Percentiles rank a stretch among this genome's conserved stretches.
These are phyloP conservation scores for Bothrops jararaca DNA, from an alignment of 2,113 vertebrate genomes.

Conservation along the genomic window DNA sequence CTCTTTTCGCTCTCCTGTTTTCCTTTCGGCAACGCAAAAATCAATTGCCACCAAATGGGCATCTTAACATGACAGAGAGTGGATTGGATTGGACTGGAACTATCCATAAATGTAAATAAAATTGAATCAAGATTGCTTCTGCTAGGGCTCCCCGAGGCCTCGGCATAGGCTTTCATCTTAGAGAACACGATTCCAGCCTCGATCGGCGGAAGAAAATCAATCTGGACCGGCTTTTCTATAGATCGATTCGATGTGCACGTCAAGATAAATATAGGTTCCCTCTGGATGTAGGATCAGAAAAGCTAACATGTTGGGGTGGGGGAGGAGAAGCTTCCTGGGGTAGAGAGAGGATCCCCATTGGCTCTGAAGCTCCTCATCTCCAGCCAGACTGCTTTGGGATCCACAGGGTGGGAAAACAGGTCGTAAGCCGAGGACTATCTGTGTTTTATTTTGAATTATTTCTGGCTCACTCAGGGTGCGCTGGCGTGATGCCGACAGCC, in stretches of 20 bases:
- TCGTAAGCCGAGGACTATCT: too few species aligned
- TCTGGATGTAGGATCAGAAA: background rate
- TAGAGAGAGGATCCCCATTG: too few species aligned
- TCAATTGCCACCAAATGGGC: background rate
- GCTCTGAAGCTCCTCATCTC: too few species aligned
- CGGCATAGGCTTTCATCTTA: background rate
- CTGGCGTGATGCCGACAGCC: too few species aligned
- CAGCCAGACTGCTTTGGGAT: too few species aligned
- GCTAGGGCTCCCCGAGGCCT: background rate
- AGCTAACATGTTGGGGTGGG: too few species aligned
- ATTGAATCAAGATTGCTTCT: background rate
- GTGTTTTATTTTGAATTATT: too few species aligned
- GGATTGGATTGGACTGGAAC: background rate
- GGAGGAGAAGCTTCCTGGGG: too few species aligned
- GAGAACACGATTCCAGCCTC: background rate
- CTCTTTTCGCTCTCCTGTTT: background rate
- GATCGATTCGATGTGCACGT: background rate
- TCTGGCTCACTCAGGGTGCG: too few species aligned
- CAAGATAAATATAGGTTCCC: background rate
- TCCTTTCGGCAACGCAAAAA: background rate
- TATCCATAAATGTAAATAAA: background rate
- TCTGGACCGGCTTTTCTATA: background rate
- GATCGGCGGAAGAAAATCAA: background rate
- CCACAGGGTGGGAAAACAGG: too few species aligned
- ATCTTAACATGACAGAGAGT: background rate